Conservation (phyloP, 1,140 invertebrate genomes). For the Anthonomus grandis region DNA sequence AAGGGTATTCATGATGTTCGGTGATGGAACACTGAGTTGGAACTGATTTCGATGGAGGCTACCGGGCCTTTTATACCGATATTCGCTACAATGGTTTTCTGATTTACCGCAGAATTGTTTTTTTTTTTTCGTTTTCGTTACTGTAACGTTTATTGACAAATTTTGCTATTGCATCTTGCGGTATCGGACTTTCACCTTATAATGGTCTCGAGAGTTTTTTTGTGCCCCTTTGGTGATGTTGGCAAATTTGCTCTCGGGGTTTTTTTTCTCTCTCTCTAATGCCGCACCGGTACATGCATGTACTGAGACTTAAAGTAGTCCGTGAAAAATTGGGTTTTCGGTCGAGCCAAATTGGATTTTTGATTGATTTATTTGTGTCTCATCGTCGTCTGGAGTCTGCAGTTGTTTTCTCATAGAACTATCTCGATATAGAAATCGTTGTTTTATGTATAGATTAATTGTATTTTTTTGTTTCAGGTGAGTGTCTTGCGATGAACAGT, state of each 20-base stretch:
- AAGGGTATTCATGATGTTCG: slow-evolving; percentile 35
- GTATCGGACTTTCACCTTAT: slow-evolving; percentile 40
- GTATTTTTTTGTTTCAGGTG: too few relatives aligned
- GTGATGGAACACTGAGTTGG: slow-evolving; percentile 24
- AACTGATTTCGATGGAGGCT: slow-evolving; percentile 35
- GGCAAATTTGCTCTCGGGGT: slow-evolving; percentile 3
- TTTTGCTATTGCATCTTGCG: slow-evolving; percentile 42
- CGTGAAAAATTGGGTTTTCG: slow-evolving; percentile 14
- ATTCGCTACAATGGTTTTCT: slow-evolving; percentile 26
- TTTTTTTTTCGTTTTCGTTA: slow-evolving; percentile 29
- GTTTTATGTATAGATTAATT: too few relatives aligned
- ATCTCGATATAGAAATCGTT: too few relatives aligned
- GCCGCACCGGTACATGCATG: background rate
- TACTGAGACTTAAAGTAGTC: slow-evolving; percentile 8
- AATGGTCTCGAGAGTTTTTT: slow-evolving; percentile 7
- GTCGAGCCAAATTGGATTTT: background rate
- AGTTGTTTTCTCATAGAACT: too few relatives aligned
- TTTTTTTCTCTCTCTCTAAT: slow-evolving; percentile 10
- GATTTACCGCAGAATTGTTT: slow-evolving; percentile 24
- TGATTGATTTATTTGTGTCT: too few relatives aligned
- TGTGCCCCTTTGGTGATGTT: slow-evolving; percentile 1
- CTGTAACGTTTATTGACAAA: slow-evolving; percentile 41
- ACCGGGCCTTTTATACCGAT: slow-evolving; percentile 41
- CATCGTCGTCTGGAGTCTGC: too few relatives aligned
- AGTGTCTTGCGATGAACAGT: too few relatives aligned